A percentile compares a stretch with the other conserved stretches of the same genome.
These are phyloP conservation scores for Melanotaenia pygmaea DNA, from an alignment of 2,797 vertebrate species.

Conservation along the genomic window DNA sequence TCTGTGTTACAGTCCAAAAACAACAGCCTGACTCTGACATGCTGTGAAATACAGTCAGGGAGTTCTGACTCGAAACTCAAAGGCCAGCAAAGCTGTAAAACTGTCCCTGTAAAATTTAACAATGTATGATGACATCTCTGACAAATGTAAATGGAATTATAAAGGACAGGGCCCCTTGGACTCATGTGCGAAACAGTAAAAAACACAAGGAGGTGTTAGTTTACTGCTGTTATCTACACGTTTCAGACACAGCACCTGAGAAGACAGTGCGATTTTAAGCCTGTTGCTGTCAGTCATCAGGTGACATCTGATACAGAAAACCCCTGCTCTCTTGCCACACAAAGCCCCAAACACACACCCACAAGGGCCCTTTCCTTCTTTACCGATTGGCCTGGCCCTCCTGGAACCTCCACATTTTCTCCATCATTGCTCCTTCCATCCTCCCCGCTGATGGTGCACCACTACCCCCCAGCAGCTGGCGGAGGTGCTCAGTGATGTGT, in stretches of 20 bases:
- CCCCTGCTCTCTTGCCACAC: slow-evolving; percentile 37
- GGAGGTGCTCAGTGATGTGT: slow-evolving; percentile 73
- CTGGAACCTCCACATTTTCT: slow-evolving; percentile 56
- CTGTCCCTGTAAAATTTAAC: slow-evolving; percentile 61
- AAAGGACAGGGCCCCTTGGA: slow-evolving; percentile 32
- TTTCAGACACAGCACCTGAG: slow-evolving; percentile 45
- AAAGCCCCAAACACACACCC: slow-evolving; percentile 26
- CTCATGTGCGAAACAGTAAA: slow-evolving; percentile 47
- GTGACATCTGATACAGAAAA: slow-evolving; percentile 64
- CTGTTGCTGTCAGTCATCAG: slow-evolving; percentile 77
- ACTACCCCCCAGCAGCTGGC: slow-evolving; percentile 71
- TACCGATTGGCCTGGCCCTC: slow-evolving; percentile 54
- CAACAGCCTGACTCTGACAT: slow-evolving; percentile 62
- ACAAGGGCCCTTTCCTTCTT: slow-evolving; percentile 38
- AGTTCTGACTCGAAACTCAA: slow-evolving; percentile 43
- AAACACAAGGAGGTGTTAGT: slow-evolving; percentile 45
- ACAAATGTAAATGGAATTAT: slow-evolving; percentile 65
- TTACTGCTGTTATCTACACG: slow-evolving; percentile 40
- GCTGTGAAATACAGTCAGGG: slow-evolving; percentile 54
- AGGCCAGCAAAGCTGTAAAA: slow-evolving; percentile 59
- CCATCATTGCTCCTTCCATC: slow-evolving; percentile 28
- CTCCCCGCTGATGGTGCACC: slow-evolving; percentile 36
- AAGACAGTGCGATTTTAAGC: slow-evolving; percentile 54
- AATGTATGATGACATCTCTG: slow-evolving; percentile 66
- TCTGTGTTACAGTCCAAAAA: slow-evolving; percentile 56